Conservation (phyloP, 30 jellyfish, hydroid and myxozoan species). For the Nemopilema nomurai region DNA sequence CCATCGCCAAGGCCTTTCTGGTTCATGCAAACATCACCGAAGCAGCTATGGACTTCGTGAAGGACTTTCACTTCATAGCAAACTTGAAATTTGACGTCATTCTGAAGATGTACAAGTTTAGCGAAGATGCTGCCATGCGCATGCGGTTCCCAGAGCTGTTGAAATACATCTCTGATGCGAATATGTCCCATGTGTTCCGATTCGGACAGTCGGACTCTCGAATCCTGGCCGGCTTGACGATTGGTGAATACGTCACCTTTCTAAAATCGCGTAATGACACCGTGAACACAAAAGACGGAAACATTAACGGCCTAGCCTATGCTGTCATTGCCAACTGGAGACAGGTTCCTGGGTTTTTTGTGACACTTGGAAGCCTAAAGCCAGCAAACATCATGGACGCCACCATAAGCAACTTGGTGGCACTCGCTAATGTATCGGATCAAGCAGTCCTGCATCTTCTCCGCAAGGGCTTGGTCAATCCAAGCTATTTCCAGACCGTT, state of each 20-base stretch:
- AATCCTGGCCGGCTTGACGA: constrained; percentile 7
- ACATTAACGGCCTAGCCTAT: neutral
- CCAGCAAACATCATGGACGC: constrained; percentile 16
- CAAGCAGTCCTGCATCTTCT: neutral
- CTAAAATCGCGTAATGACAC: neutral
- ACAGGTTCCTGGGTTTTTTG: constrained; percentile 23
- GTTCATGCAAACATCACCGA: constrained; percentile 20
- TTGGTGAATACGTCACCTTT: constrained; percentile 12
- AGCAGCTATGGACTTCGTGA: constrained; percentile 15
- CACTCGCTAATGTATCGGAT: neutral
- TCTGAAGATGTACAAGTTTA: neutral
- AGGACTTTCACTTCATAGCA: constrained; percentile 12
- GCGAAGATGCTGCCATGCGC: neutral
- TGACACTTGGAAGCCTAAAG: neutral
- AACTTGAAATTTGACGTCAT: neutral
- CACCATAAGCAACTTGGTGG: neutral
- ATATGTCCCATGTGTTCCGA: neutral
- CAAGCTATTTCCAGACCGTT: neutral
- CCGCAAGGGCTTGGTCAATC: neutral
- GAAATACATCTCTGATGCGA: constrained; percentile 17
- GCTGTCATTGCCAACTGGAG: neutral
- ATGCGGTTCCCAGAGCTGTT: neutral
- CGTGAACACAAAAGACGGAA: neutral
- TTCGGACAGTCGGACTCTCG: neutral
- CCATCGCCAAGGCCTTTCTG: constrained; percentile 21